A percentile compares a stretch with the other conserved stretches of the same genome.
These are phyloP conservation scores for Antennarius maculatus DNA, from an alignment of 2,797 vertebrate genomes.

Conservation along the genomic window DNA sequence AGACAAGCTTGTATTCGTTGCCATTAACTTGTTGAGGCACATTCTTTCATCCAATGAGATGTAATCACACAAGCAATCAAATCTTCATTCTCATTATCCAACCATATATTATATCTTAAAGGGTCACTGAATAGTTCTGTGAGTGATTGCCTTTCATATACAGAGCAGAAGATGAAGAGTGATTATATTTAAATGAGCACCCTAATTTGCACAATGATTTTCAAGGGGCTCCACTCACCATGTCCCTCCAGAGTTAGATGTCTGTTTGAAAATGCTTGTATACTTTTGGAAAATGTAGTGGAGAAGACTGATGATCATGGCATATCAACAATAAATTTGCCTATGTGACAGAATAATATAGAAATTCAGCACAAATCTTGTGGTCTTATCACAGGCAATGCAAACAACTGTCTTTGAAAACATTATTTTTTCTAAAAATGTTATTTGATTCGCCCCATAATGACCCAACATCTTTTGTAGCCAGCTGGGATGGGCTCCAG, in stretches of 20 bases:
- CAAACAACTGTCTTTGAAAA: no score
- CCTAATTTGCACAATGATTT: constrained; percentile 37
- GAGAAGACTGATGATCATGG: no score
- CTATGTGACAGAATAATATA: no score
- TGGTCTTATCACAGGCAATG: no score
- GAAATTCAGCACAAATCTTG: no score
- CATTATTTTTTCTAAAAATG: no score
- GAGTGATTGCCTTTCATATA: constrained; percentile 39
- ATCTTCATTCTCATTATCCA: constrained; percentile 32
- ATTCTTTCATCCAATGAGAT: constrained; percentile 37
- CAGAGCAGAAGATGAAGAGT: constrained; percentile 21
- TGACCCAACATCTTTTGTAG: no score
- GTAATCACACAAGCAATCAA: constrained; percentile 42
- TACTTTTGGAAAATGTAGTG: no score
- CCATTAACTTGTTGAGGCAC: constrained; percentile 17
- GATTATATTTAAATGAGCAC: constrained; percentile 50
- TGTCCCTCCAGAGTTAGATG: constrained; percentile 16
- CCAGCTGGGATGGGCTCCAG: no score
- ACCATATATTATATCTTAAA: constrained; percentile 32
- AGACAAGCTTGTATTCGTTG: constrained; percentile 4
- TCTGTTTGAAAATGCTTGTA: constrained; percentile 4
- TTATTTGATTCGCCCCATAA: no score
- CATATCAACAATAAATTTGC: no score
- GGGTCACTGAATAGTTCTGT: constrained; percentile 8
- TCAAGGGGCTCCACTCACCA: constrained; percentile 14